Percentiles rank a stretch among this genome's conserved stretches.
Evolutionary conservation across 2,113 vertebrate species (phyloP).

Genomic region (Chrysemys picta): DNA sequence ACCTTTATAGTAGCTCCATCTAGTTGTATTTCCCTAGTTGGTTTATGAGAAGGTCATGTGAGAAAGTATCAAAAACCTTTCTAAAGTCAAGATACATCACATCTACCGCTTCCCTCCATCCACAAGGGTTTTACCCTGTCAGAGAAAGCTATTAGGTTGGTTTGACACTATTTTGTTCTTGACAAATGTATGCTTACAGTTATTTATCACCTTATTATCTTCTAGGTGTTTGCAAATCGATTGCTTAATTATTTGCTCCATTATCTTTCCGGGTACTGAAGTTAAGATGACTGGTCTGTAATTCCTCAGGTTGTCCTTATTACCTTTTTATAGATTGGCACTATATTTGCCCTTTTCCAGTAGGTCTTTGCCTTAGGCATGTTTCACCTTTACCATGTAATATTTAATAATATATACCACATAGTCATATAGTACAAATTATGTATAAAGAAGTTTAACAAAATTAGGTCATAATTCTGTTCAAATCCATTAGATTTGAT

Average conservation of each 20-base stretch:
- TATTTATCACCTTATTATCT: neutral
- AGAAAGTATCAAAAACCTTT: neutral
- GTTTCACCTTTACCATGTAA: neutral
- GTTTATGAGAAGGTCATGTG: neutral
- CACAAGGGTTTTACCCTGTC: neutral
- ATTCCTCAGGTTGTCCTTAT: neutral
- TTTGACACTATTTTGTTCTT: neutral
- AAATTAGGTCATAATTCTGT: neutral
- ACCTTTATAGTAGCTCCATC: neutral
- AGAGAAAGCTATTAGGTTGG: neutral
- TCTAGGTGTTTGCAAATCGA: neutral
- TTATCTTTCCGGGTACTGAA: neutral
- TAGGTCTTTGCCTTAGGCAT: neutral
- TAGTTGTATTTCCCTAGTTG: neutral
- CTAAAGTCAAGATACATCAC: neutral
- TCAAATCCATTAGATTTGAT: neutral
- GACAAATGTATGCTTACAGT: neutral
- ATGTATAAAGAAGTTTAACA: neutral
- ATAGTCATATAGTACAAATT: neutral
- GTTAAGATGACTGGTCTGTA: neutral
- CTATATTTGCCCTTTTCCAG: neutral
- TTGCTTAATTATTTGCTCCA: neutral
- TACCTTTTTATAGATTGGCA: neutral
- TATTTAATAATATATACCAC: neutral
- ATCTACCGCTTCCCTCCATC: neutral